Conservation (phyloP, 2,888 invertebrate genomes). For the Lymantria monacha region DNA sequence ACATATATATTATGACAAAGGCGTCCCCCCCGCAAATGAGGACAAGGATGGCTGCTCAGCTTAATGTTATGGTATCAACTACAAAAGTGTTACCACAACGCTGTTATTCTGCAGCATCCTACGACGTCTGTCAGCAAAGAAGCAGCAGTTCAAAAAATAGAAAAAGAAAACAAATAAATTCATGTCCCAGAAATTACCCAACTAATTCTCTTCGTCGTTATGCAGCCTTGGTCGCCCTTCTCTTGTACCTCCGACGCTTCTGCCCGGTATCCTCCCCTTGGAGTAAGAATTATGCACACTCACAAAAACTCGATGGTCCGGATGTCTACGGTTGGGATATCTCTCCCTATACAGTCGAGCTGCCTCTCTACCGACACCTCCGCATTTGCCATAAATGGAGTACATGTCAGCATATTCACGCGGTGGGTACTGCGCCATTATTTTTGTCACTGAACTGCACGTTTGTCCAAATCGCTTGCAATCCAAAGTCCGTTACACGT, state of each 20-base stretch:
- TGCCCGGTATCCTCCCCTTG: background rate
- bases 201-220: background rate
- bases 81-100: too few species aligned
- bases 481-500: too few species aligned
- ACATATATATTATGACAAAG: too few species aligned
- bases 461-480: background rate
- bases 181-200: too few species aligned
- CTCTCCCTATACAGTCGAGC: slow-evolving; percentile 9
- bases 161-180: too few species aligned
- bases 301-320: background rate
- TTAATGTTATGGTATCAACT: too few species aligned
- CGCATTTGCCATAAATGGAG: slow-evolving; percentile 1
- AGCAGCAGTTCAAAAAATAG: too few species aligned
- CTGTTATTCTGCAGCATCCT: too few species aligned
- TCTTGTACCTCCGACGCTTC: background rate
- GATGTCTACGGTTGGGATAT: background rate
- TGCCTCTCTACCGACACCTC: slow-evolving; percentile 8
- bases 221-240: background rate
- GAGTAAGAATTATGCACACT: background rate
- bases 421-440: slow-evolving; percentile 1
- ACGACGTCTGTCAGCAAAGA: too few species aligned
- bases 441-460: too few species aligned
- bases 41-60: too few species aligned
- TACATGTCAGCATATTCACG: slow-evolving; percentile 9
- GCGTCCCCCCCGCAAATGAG: too few species aligned